A percentile compares a stretch with the other conserved stretches of the same genome.
Evolutionary conservation across 2,113 vertebrate species (phyloP).

Genomic region (Calcarius ornatus): DNA sequence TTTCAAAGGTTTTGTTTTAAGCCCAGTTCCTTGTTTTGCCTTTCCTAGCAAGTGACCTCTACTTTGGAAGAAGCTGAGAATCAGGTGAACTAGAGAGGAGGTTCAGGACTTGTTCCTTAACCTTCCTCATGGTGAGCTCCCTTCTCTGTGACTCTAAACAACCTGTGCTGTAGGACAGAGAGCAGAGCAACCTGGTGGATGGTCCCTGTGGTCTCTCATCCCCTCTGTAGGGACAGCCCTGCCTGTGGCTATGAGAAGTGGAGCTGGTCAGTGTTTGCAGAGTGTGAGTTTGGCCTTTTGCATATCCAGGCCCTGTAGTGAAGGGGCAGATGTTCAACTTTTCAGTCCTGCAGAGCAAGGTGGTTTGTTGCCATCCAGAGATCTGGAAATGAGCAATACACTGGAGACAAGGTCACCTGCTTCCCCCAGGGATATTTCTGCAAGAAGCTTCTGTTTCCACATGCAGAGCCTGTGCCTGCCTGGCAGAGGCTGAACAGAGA

Average conservation of each 20-base stretch:
- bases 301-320: background rate
- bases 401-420: background rate
- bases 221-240: slow-evolving; percentile 1
- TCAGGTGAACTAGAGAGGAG: background rate
- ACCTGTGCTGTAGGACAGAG: slow-evolving; percentile 20
- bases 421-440: background rate
- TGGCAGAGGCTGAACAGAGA: background rate
- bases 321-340: background rate
- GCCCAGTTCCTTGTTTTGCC: slow-evolving; percentile 11
- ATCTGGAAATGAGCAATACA: background rate
- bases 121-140: background rate
- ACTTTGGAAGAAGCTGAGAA: slow-evolving; percentile 42
- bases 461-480: background rate
- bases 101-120: slow-evolving; percentile 8
- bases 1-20: slow-evolving; percentile 54
- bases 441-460: background rate
- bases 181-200: background rate
- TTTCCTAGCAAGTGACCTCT: slow-evolving; percentile 40
- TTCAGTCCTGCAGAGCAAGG: background rate
- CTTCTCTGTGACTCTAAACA: background rate
- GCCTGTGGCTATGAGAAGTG: background rate
- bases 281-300: background rate
- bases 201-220: background rate
- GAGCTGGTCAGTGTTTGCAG: background rate
- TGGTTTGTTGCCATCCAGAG: background rate